A percentile compares a stretch with the other conserved stretches of the same genome.
These are phyloP conservation scores for Ganaspis brasiliensis DNA, from an alignment of 2,888 invertebrate genomes.

Conservation along the genomic window DNA sequence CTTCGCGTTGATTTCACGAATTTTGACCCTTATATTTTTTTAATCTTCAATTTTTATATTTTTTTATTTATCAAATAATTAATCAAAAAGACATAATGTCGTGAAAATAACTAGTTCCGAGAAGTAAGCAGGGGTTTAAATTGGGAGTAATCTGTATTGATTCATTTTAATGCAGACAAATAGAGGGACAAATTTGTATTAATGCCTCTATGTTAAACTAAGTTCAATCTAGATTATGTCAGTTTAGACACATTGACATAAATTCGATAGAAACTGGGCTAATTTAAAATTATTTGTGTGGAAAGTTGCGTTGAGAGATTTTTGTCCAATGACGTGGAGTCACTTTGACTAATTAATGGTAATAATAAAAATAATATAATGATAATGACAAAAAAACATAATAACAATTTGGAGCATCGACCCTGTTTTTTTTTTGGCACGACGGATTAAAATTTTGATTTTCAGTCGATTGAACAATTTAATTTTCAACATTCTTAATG, in stretches of 20 bases:
- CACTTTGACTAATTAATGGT: not conserved
- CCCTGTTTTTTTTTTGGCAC: too few species aligned
- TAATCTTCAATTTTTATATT: too few species aligned
- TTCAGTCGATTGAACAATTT: too few species aligned
- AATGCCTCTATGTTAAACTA: conserved; percentile 36
- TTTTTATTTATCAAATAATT: too few species aligned
- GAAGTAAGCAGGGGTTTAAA: conserved; percentile 27
- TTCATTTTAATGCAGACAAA: conserved; percentile 41
- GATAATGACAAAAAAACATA: too few species aligned
- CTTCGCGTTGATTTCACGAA: too few species aligned
- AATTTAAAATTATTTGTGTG: conserved; percentile 29
- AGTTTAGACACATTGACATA: conserved; percentile 40
- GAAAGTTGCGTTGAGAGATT: not conserved
- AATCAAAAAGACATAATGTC: not conserved
- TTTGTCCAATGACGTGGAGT: not conserved
- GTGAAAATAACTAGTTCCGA: not conserved
- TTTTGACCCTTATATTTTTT: too few species aligned
- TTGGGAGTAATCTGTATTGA: conserved; percentile 38
- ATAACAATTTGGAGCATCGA: too few species aligned
- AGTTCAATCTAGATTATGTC: conserved; percentile 41
- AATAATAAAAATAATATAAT: too few species aligned
- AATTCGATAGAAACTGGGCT: conserved; percentile 36
- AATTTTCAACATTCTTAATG: too few species aligned
- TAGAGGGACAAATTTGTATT: conserved; percentile 39
- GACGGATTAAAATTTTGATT: too few species aligned